Evolutionary conservation across 2,888 invertebrate genomes (phyloP), one percentile per base, ranked within the genome.

Genomic region (Neoascia interrupta): DNA sequence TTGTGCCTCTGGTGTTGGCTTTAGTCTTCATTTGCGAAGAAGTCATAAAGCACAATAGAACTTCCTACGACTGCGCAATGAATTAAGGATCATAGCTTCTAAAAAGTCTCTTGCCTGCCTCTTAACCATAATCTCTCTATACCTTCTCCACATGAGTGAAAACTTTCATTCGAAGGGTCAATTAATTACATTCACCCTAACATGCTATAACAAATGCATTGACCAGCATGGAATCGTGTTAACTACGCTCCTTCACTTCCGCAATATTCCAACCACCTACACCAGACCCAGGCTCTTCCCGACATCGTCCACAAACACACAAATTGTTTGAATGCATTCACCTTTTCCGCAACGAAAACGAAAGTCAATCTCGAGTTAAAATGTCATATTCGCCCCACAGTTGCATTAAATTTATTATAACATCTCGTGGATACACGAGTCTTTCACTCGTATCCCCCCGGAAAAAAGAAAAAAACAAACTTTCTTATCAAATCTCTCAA

Each of bases 291-390:
- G 16, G 18, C 26, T 31, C 31, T 15, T 8, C 15, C 19, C 19
- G 31, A 23, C 28, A 23, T 11, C 61, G 23, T 8, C 4, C 11
- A 41, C n/a, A n/a, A 21, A 8, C 28, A 58, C 58, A 60, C 49
- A 66, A 64, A 53, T 61, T 49, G 54, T n/a, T n/a, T n/a, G n/a
- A 47, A 58, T 72, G 58, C 76, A 76, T 76, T 76, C 66, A 79
- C 76, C 72, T 66, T 54, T 51, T 41, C 23, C 18, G 31, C 47
- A 68, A 60, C 53, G 72, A 79, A 79, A 79, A 72, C 60, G 64
- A 79, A 79, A 79, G 76, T 79, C 60, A 60, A 66, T 79, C 72
- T 66, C 47, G 47, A 15, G 53, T 45, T 21, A 43, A 64, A 72
- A 66, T 79, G 72, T 79, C 76, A 79, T 79, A 72, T 79, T 72